phyloP scores from a whole-genome alignment of 2,113 vertebrate species.

The Daphoenositta chrysoptera region DNA sequence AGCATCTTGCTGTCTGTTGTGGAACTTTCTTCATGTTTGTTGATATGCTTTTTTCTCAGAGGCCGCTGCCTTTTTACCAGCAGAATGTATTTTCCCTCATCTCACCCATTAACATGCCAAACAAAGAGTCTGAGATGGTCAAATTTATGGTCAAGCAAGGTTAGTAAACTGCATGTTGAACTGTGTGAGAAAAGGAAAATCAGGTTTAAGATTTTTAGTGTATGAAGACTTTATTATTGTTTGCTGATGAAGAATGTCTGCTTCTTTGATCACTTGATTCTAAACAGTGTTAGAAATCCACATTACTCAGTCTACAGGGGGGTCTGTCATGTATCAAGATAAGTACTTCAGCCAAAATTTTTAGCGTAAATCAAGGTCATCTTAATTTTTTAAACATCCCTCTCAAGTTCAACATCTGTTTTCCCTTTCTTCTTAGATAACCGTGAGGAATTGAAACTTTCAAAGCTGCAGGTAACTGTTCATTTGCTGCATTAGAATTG shows the following conservation, averaged over 20 bases:
- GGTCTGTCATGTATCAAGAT: not conserved
- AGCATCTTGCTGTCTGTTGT: not conserved
- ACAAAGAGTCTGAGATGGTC: conserved; percentile 63
- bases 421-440: conserved; percentile 56
- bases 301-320: rapidly evolving
- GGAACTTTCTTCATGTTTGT: not conserved
- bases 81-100: conserved; percentile 84
- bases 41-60: not conserved
- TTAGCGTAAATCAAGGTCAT: not conserved
- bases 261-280: not conserved
- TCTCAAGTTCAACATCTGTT: not conserved
- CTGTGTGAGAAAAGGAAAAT: not conserved
- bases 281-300: not conserved
- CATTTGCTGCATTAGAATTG: not conserved
- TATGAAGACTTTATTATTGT: not conserved
- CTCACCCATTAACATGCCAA: conserved; percentile 82
- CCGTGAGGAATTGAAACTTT: conserved; percentile 82
- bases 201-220: not conserved
- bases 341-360: not conserved
- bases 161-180: conserved; percentile 37
- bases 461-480: conserved; percentile 80
- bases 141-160: conserved; percentile 84
- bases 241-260: not conserved
- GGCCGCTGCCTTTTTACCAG: conserved; percentile 68
- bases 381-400: not conserved